Conservation (phyloP, 1,140 invertebrate species). For the Zaprionus ornatus region DNA sequence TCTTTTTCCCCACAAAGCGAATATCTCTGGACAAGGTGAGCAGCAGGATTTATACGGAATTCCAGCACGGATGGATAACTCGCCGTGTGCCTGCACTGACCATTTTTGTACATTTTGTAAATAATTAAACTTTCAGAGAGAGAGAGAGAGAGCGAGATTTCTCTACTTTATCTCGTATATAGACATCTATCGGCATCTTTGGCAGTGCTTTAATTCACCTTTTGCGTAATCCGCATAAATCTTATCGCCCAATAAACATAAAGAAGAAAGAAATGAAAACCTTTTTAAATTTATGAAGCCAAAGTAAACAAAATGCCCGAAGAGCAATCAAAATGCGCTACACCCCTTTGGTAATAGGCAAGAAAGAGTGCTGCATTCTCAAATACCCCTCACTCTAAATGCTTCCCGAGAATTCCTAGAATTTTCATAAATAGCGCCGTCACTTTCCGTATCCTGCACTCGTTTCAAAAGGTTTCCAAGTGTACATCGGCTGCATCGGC, state of each 20-base stretch:
- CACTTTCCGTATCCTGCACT: background rate
- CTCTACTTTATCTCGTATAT: background rate
- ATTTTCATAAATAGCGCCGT: background rate
- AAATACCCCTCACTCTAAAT: constrained; percentile 3
- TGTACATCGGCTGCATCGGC: too few relatives aligned
- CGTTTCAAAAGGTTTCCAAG: background rate
- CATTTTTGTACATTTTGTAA: background rate
- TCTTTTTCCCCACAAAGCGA: background rate
- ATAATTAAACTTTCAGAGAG: background rate
- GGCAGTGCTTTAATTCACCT: background rate
- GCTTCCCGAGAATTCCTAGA: background rate
- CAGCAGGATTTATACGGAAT: background rate
- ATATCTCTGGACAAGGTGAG: background rate
- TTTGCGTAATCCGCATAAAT: constrained; percentile 28
- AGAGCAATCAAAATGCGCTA: constrained; percentile 35
- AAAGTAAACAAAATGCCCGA: constrained; percentile 26
- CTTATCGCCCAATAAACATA: background rate
- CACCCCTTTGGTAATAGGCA: background rate
- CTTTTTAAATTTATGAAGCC: constrained; percentile 15
- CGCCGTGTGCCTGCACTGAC: background rate
- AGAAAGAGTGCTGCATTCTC: background rate
- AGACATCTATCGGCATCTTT: background rate
- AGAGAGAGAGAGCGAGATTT: background rate
- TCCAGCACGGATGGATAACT: background rate
- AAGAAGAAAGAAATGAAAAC: constrained; percentile 1